A percentile compares a stretch with the other conserved stretches of the same genome.
Evolutionary conservation across 2,797 vertebrate genomes (phyloP).

Genomic region (Chromobotia macracanthus): DNA sequence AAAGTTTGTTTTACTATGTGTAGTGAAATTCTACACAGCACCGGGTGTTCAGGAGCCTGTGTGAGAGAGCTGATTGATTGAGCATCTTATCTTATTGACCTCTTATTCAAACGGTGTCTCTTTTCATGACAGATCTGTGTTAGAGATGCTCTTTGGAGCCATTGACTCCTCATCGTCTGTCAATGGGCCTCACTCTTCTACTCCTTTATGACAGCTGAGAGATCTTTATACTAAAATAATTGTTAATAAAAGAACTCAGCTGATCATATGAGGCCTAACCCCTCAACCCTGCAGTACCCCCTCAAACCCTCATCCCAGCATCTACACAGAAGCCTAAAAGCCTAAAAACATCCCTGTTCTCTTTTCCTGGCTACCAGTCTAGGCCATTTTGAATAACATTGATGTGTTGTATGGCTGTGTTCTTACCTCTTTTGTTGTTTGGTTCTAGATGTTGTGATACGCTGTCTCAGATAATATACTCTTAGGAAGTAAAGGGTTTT

Average conservation of each 20-base stretch:
- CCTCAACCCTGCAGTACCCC: conserved; percentile 64
- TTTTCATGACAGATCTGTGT: conserved; percentile 67
- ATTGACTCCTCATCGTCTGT: conserved; percentile 72
- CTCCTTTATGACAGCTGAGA: conserved; percentile 82
- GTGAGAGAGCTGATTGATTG: conserved; percentile 42
- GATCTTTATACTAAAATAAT: conserved; percentile 81
- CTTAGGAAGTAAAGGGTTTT: no score
- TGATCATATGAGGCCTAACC: conserved; percentile 82
- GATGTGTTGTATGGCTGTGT: no score
- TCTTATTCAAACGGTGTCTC: conserved; percentile 65
- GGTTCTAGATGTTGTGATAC: no score
- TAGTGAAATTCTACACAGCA: conserved; percentile 26
- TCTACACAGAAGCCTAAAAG: conserved; percentile 43
- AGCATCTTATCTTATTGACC: no score
- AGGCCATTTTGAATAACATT: no score
- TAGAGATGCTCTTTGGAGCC: conserved; percentile 66
- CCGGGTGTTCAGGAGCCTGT: background rate
- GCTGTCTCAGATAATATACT: no score
- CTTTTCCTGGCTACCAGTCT: no score
- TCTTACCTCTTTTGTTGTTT: no score
- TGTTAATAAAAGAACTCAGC: conserved; percentile 81
- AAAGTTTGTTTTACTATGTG: conserved; percentile 8
- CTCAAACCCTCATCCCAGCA: conserved; percentile 37
- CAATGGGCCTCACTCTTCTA: conserved; percentile 70
- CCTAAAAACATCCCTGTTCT: conserved; percentile 3